These are phyloP conservation scores for Centropristis striata DNA, from an alignment of 2,113 vertebrate genomes.

Conservation along the genomic window DNA sequence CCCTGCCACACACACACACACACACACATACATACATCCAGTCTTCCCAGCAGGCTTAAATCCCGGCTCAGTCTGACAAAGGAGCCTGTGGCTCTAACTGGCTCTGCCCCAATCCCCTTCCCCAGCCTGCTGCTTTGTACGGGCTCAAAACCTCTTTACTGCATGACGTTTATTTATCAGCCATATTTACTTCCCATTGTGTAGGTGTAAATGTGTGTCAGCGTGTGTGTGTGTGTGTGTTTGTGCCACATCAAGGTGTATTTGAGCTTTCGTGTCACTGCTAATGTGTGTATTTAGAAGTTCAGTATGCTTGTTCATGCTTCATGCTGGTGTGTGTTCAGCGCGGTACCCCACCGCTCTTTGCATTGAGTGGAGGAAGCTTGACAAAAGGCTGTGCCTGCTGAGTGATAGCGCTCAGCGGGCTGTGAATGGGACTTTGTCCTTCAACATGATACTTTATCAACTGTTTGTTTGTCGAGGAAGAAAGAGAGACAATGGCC, in stretches of 20 bases:
- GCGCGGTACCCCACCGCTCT: neutral
- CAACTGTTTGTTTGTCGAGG: constrained; percentile 12
- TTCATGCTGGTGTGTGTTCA: constrained; percentile 12
- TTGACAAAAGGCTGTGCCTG: constrained; percentile 12
- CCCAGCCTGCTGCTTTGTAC: constrained; percentile 71
- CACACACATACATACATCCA: constrained; percentile 23
- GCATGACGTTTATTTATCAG: constrained; percentile 68
- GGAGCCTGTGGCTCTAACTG: constrained; percentile 77
- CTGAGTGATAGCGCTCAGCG: constrained; percentile 31
- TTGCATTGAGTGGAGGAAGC: constrained; percentile 7
- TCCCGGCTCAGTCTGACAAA: constrained; percentile 81
- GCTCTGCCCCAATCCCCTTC: constrained; percentile 77
- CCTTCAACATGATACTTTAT: constrained; percentile 39
- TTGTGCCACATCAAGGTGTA: constrained; percentile 30
- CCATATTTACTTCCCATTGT: constrained; percentile 61
- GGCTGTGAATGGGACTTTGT: constrained; percentile 23
- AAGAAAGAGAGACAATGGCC: constrained; percentile 4
- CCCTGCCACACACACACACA: constrained; percentile 33
- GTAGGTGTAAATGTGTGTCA: constrained; percentile 14
- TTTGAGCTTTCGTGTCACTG: constrained; percentile 18
- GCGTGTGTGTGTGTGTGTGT: constrained; percentile 9
- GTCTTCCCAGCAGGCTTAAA: constrained; percentile 72
- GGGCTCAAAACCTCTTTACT: constrained; percentile 64
- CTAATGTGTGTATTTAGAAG: constrained; percentile 25
- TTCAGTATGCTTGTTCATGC: constrained; percentile 1